These are phyloP conservation scores for Papilio machaon DNA, from an alignment of 1,140 invertebrate species.

Conservation along the genomic window DNA sequence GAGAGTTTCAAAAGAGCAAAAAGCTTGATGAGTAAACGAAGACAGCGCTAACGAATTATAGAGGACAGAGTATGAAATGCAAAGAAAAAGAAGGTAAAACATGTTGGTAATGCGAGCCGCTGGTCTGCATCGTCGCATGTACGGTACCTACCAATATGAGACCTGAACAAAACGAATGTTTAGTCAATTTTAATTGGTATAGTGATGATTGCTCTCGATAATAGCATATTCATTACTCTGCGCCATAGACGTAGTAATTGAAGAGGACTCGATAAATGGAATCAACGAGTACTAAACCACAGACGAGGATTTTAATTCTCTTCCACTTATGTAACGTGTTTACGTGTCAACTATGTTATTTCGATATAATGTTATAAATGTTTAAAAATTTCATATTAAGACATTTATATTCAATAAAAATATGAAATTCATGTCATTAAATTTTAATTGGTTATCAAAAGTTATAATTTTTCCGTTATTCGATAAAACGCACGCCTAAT, in stretches of 20 bases:
- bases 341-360: not conserved
- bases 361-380: not conserved
- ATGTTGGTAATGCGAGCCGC: slow-evolving; percentile 38
- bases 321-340: not conserved
- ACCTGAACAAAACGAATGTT: slow-evolving; percentile 55
- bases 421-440: not conserved
- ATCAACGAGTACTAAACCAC: slow-evolving; percentile 41
- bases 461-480: not conserved
- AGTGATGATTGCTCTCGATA: slow-evolving; percentile 53
- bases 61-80: slow-evolving; percentile 5
- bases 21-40: not conserved
- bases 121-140: slow-evolving; percentile 15
- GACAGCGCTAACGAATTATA: slow-evolving; percentile 21
- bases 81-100: slow-evolving; percentile 19
- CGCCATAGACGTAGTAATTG: slow-evolving; percentile 62
- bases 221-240: slow-evolving; percentile 59
- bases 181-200: slow-evolving; percentile 57
- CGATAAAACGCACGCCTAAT: not conserved
- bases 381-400: not conserved
- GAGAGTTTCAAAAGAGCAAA: slow-evolving; percentile 10
- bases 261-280: slow-evolving; percentile 48
- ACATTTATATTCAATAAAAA: not conserved
- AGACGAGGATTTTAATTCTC: slow-evolving; percentile 30
- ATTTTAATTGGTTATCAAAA: not conserved
- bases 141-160: slow-evolving; percentile 40